Conservation (phyloP, 2,888 invertebrate genomes). For the Diloba caeruleocephala region DNA sequence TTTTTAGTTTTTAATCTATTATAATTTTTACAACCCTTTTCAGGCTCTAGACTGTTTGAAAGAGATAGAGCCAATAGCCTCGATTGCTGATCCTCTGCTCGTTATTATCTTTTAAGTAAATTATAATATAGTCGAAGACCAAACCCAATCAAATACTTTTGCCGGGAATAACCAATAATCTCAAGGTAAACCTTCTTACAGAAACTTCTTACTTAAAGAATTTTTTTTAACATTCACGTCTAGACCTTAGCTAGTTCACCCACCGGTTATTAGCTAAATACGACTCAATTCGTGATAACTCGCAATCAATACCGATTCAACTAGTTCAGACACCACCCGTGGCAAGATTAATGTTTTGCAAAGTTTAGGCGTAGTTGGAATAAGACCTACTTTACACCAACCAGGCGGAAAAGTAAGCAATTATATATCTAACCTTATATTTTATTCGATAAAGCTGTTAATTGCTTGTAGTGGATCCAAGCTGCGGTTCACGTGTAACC, state of each 20-base stretch:
- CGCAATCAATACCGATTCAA: conserved; percentile 65
- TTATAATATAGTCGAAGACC: no score
- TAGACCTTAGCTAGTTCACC: conserved; percentile 22
- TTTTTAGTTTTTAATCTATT: no score
- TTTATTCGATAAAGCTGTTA: not conserved
- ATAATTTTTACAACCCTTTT: no score
- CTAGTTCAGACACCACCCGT: conserved; percentile 44
- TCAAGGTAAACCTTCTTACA: no score
- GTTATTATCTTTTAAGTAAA: no score
- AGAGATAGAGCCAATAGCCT: no score
- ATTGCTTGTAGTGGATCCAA: conserved; percentile 16
- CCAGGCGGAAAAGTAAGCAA: not conserved
- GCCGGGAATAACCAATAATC: no score
- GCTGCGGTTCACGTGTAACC: conserved; percentile 30
- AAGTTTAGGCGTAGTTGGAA: conserved; percentile 35
- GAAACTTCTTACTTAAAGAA: no score
- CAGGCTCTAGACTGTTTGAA: no score
- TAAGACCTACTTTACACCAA: conserved; percentile 35
- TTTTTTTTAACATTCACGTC: not conserved
- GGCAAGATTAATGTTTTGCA: conserved; percentile 63
- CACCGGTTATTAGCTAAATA: conserved; percentile 46
- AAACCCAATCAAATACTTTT: no score
- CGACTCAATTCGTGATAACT: conserved; percentile 55
- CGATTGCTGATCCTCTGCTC: no score
- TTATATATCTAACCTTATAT: conserved; percentile 22